These are phyloP conservation scores for Neoseiulus cucumeris DNA, from an alignment of 1,140 invertebrate genomes.

Conservation along the genomic window DNA sequence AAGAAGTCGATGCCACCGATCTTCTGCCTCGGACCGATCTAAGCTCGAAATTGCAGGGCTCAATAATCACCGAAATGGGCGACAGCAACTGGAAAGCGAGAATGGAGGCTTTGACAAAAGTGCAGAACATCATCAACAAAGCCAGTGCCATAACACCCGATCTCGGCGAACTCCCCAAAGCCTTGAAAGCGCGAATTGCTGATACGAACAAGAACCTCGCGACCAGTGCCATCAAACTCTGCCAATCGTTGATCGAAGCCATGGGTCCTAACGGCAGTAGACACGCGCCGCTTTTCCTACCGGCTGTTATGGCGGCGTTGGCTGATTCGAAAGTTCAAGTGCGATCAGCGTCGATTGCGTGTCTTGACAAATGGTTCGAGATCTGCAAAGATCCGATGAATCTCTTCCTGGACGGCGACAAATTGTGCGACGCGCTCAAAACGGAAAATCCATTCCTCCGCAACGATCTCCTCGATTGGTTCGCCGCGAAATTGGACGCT, in stretches of 20 bases:
- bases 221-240: constrained; percentile 54
- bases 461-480: constrained; percentile 59
- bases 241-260: constrained; percentile 49
- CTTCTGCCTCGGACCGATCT: constrained; percentile 57
- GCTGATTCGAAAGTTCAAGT: constrained; percentile 54
- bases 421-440: constrained; percentile 63
- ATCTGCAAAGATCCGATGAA: constrained; percentile 44
- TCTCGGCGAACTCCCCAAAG: constrained; percentile 58
- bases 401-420: constrained; percentile 69
- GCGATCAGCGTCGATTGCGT: constrained; percentile 48
- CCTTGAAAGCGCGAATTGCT: constrained; percentile 46
- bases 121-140: constrained; percentile 48
- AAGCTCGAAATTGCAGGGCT: constrained; percentile 57
- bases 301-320: constrained; percentile 52
- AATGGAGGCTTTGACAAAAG: constrained; percentile 57
- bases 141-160: constrained; percentile 56
- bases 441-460: constrained; percentile 58
- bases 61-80: constrained; percentile 52
- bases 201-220: constrained; percentile 84
- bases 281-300: constrained; percentile 57
- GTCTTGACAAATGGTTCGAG: constrained; percentile 60
- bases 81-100: constrained; percentile 91
- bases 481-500: constrained; percentile 52
- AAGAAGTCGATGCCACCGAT: constrained; percentile 39
- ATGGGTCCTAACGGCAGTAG: constrained; percentile 59